These are phyloP conservation scores for Erannis defoliaria DNA, from an alignment of 2,888 invertebrate genomes.

Conservation along the genomic window DNA sequence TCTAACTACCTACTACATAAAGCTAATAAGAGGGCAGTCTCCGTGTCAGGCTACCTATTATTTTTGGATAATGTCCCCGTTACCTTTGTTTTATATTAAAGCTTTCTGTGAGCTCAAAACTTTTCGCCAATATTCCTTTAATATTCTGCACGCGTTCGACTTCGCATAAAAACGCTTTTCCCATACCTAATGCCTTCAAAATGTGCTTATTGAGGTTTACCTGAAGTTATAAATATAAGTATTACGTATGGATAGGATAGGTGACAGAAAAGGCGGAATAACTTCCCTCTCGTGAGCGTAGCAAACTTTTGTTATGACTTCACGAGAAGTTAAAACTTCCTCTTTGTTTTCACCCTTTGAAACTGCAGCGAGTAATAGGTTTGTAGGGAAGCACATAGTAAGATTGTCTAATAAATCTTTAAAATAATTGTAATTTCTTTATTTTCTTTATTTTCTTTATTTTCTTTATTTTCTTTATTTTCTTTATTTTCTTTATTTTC, in stretches of 20 bases:
- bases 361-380: conserved; percentile 2
- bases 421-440: no score
- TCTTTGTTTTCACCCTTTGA: conserved; percentile 5
- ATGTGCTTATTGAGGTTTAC: conserved; percentile 59
- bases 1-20: conserved; percentile 14
- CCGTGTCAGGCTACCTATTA: conserved; percentile 53
- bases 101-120: conserved; percentile 61
- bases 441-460: no score
- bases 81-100: conserved; percentile 54
- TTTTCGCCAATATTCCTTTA: conserved; percentile 58
- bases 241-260: conserved; percentile 24
- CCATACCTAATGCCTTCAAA: conserved; percentile 60
- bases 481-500: no score
- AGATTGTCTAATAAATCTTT: no score
- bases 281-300: conserved; percentile 3
- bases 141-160: conserved; percentile 65
- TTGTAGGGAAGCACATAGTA: neutral
- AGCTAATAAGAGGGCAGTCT: conserved; percentile 36
- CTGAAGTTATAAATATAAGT: conserved; percentile 19
- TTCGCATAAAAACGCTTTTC: conserved; percentile 65
- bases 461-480: no score
- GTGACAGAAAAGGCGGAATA: conserved; percentile 15
- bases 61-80: conserved; percentile 55
- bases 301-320: conserved; percentile 28
- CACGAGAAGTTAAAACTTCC: conserved; percentile 3